Evolutionary conservation across 2,888 invertebrate species (phyloP).

Genomic region (Oasisia sp.): DNA sequence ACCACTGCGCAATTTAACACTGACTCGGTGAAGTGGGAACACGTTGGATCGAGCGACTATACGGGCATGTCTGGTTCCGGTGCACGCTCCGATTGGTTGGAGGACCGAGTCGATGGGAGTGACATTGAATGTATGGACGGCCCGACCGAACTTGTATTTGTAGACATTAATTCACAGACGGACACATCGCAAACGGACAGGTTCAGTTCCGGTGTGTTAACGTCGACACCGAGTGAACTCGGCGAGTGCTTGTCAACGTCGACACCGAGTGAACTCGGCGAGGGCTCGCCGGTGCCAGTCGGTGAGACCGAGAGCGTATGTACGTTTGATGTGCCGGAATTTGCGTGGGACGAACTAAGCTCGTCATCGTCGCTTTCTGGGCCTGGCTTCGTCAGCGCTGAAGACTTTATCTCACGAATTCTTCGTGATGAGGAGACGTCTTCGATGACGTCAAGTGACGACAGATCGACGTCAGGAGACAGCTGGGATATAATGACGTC

Average conservation of each 20-base stretch:
- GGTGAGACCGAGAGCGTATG: background rate
- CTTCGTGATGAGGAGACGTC: background rate
- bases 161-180: too few relatives aligned
- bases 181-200: background rate
- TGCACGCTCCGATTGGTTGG: too few relatives aligned
- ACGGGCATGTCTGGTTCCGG: too few relatives aligned
- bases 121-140: too few relatives aligned
- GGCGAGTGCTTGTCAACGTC: background rate
- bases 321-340: background rate
- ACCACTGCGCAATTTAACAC: background rate
- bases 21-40: background rate
- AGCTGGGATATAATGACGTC: background rate
- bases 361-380: background rate
- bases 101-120: too few relatives aligned
- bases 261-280: background rate
- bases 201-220: background rate
- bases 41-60: too few relatives aligned
- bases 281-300: background rate
- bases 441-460: background rate
- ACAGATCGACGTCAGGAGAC: background rate
- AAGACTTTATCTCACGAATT: background rate
- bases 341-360: background rate
- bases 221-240: background rate
- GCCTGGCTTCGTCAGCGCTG: conserved; percentile 3
- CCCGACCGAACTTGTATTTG: too few relatives aligned